Conservation (phyloP, 2,797 vertebrate species). For the Cynodonichthys magdalenae region DNA sequence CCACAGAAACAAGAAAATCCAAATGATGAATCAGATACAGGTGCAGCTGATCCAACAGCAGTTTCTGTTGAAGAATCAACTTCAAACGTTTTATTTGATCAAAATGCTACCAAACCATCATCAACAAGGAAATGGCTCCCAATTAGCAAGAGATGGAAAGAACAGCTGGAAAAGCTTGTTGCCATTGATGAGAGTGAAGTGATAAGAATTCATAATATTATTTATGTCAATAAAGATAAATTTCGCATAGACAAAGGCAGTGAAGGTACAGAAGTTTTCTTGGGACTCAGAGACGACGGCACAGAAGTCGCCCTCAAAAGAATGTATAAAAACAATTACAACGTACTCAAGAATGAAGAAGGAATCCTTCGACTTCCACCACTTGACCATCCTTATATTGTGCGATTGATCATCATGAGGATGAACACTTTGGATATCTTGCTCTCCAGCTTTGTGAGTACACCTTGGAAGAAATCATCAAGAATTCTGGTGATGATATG, state of each 20-base stretch:
- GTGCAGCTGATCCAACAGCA: neutral
- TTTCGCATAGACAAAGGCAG: constrained; percentile 71
- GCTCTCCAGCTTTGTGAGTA: constrained; percentile 76
- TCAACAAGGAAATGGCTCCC: constrained; percentile 22
- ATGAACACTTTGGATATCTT: constrained; percentile 74
- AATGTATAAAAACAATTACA: constrained; percentile 60
- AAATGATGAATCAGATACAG: neutral
- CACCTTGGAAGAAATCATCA: constrained; percentile 67
- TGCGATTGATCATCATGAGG: constrained; percentile 67
- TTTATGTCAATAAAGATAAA: constrained; percentile 40
- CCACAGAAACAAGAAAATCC: neutral
- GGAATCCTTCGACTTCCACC: constrained; percentile 54
- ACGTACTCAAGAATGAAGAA: constrained; percentile 65
- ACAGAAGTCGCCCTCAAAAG: constrained; percentile 76
- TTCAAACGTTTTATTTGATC: neutral
- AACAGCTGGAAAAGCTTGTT: constrained; percentile 34
- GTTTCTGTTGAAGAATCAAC: neutral
- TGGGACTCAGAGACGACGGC: constrained; percentile 72
- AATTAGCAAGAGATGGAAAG: constrained; percentile 57
- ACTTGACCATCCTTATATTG: constrained; percentile 58
- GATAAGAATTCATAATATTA: constrained; percentile 41
- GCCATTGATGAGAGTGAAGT: constrained; percentile 21
- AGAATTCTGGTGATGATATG: neutral
- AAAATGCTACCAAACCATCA: fast-evolving
- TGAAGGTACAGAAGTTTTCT: constrained; percentile 70